Conservation (phyloP, 2,797 vertebrate species). For the Harpagifer antarcticus region DNA sequence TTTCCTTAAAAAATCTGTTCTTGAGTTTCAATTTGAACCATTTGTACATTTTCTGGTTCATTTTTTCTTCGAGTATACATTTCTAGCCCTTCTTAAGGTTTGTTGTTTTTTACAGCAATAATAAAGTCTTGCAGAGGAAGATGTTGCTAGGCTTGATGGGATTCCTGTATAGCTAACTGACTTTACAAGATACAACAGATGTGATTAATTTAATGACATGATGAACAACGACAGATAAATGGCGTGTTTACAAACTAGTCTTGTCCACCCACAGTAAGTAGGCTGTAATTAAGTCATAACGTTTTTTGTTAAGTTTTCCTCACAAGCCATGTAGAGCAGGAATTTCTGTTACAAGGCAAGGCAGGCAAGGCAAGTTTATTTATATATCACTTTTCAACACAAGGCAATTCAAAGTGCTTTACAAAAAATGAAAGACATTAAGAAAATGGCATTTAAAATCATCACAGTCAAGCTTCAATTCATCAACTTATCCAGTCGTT, state of each 20-base stretch:
- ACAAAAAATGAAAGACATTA: too few relatives aligned
- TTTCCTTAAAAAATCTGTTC: neutral
- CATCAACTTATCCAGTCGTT: neutral
- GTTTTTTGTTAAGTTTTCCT: conserved; percentile 25
- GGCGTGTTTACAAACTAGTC: conserved; percentile 51
- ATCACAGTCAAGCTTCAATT: conserved; percentile 9
- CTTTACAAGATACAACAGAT: conserved; percentile 46
- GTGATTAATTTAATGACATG: conserved; percentile 54
- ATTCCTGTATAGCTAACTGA: conserved; percentile 32
- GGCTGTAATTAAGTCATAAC: conserved; percentile 43
- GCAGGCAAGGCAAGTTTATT: too few relatives aligned
- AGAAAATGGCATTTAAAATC: too few relatives aligned
- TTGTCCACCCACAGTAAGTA: conserved; percentile 46
- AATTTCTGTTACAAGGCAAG: conserved; percentile 9
- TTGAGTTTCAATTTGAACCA: neutral
- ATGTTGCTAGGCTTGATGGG: conserved; percentile 9
- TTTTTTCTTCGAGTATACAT: conserved; percentile 7
- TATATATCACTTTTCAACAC: too few relatives aligned
- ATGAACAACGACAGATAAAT: conserved; percentile 61
- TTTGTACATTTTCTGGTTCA: neutral
- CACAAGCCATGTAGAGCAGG: conserved; percentile 7
- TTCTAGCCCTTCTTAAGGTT: conserved; percentile 5
- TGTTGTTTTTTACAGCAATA: conserved; percentile 23
- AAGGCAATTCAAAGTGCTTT: too few relatives aligned
- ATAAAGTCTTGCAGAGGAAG: neutral